Conservation (phyloP, 1,140 invertebrate genomes). For the Lepidurus arcticus region DNA sequence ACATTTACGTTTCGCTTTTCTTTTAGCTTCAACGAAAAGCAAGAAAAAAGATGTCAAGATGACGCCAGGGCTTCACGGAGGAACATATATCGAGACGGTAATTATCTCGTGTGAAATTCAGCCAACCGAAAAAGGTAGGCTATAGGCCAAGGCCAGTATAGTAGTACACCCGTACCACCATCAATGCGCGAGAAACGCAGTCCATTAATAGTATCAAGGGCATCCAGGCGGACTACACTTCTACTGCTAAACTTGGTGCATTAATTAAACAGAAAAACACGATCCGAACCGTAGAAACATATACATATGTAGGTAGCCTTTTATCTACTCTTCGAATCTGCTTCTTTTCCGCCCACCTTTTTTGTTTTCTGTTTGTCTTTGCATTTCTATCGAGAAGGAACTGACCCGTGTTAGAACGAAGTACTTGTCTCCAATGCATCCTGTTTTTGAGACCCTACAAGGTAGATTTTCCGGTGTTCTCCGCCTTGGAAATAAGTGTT, state of each 20-base stretch:
- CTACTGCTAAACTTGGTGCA: too few species aligned
- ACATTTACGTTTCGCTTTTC: too few species aligned
- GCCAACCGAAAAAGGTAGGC: background rate
- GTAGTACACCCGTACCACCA: background rate
- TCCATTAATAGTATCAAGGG: background rate
- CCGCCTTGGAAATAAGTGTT: background rate
- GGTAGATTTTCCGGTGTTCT: background rate
- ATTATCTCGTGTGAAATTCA: background rate
- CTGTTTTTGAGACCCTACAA: background rate
- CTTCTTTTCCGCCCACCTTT: background rate
- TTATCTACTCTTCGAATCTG: background rate
- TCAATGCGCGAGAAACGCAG: background rate
- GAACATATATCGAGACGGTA: background rate
- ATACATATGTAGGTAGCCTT: background rate
- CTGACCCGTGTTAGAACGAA: background rate
- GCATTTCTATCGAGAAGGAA: background rate
- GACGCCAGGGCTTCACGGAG: background rate
- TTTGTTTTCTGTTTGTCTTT: constrained; percentile 8
- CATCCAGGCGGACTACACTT: background rate
- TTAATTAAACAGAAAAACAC: too few species aligned
- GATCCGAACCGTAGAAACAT: background rate
- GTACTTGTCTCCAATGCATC: constrained; percentile 9
- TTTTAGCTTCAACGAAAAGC: background rate
- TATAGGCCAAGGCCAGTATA: too few species aligned
- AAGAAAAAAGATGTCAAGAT: background rate